These are phyloP conservation scores for Pteromalus puparum DNA, from an alignment of 1,140 invertebrate species.

Conservation along the genomic window DNA sequence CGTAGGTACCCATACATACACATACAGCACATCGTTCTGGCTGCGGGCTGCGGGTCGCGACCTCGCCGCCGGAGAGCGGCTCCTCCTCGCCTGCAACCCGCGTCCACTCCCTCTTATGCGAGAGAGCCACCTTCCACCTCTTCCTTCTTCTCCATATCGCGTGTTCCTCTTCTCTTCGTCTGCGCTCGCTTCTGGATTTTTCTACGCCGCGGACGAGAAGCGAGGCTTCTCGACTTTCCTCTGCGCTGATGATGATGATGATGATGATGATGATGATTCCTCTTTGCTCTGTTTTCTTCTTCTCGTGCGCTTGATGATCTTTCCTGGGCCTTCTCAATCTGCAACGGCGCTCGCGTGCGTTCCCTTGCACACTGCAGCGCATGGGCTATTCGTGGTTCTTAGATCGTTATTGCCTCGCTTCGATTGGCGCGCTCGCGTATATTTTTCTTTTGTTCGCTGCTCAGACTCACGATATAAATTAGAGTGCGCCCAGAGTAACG, in stretches of 20 bases:
- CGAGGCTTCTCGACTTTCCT: conserved; percentile 20
- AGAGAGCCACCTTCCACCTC: conserved; percentile 56
- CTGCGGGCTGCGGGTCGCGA: conserved; percentile 67
- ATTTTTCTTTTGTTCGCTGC: too few relatives aligned
- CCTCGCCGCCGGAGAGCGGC: conserved; percentile 58
- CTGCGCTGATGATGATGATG: background rate
- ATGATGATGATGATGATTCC: conserved; percentile 7
- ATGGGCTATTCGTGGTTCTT: background rate
- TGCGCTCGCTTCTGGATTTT: conserved; percentile 5
- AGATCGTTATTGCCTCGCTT: background rate
- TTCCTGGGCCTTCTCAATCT: background rate
- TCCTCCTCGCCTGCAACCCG: conserved; percentile 51
- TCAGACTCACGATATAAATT: background rate
- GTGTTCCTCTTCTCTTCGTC: conserved; percentile 18
- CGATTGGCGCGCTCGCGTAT: background rate
- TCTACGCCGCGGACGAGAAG: background rate
- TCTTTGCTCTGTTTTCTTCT: conserved; percentile 35
- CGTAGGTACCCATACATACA: background rate
- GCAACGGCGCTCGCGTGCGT: background rate
- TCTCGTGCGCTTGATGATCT: conserved; percentile 14
- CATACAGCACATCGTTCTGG: background rate
- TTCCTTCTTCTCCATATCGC: conserved; percentile 28
- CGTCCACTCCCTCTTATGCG: conserved; percentile 57
- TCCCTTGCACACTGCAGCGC: background rate
- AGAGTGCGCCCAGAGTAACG: background rate